Evolutionary conservation across 2,888 invertebrate genomes (phyloP).

Genomic region (Oeneis ivallda): DNA sequence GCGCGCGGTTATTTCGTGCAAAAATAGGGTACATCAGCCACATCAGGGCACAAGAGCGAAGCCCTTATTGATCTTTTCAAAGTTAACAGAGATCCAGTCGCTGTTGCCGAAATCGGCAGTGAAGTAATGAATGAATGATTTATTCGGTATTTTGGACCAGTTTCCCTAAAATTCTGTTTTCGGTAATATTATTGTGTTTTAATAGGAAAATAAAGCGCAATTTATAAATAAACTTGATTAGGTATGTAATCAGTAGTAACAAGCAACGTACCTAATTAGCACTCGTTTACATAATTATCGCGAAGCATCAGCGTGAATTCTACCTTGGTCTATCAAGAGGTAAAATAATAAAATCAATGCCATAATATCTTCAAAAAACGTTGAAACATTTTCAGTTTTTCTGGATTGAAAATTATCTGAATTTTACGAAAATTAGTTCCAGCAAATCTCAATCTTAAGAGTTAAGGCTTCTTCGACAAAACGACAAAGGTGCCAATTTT

Average conservation of each 20-base stretch:
- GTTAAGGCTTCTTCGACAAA: too few relatives aligned
- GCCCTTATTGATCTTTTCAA: too few relatives aligned
- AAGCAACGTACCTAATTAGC: conserved; percentile 8
- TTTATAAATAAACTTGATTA: conserved; percentile 8
- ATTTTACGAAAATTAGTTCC: too few relatives aligned
- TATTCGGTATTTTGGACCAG: background rate
- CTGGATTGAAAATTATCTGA: too few relatives aligned
- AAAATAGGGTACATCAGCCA: too few relatives aligned
- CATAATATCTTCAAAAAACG: conserved; percentile 7
- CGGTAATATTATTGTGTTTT: background rate
- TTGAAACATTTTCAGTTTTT: conserved; percentile 6
- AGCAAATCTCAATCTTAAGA: too few relatives aligned
- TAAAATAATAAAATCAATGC: conserved; percentile 11
- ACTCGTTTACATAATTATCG: conserved; percentile 20
- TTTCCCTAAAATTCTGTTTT: background rate
- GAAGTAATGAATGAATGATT: too few relatives aligned
- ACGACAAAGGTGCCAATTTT: too few relatives aligned
- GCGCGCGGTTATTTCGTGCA: too few relatives aligned
- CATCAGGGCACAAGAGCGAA: too few relatives aligned
- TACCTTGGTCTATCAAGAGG: conserved; percentile 9
- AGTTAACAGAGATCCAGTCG: too few relatives aligned
- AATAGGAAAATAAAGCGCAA: background rate
- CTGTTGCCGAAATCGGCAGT: too few relatives aligned
- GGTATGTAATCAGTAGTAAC: conserved; percentile 1
- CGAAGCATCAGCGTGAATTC: background rate